phyloP scores from a whole-genome alignment of 2,113 vertebrate species.

The Onychostruthus taczanowskii region DNA sequence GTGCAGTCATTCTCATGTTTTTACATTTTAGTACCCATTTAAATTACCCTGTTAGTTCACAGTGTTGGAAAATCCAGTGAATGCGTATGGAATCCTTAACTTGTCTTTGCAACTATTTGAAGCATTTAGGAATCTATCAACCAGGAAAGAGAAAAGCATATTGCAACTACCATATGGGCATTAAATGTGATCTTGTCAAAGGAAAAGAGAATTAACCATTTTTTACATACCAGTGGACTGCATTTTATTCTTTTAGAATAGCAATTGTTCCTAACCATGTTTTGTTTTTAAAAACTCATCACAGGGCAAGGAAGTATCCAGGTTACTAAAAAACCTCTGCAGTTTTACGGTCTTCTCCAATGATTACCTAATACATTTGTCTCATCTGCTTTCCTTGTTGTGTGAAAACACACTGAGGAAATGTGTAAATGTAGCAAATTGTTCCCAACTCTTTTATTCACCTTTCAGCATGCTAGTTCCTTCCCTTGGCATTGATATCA shows the following conservation, averaged over 20 bases:
- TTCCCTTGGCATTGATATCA: slow-evolving; percentile 80
- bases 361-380: slow-evolving; percentile 68
- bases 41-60: slow-evolving; percentile 53
- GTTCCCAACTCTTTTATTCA: slow-evolving; percentile 76
- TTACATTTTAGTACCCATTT: slow-evolving; percentile 39
- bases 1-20: slow-evolving; percentile 42
- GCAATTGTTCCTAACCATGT: slow-evolving; percentile 40
- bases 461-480: slow-evolving; percentile 78
- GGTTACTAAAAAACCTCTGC: slow-evolving; percentile 38
- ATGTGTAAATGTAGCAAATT: slow-evolving; percentile 73
- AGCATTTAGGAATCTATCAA: slow-evolving; percentile 57
- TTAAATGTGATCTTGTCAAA: slow-evolving; percentile 68
- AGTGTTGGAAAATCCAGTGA: slow-evolving; percentile 42
- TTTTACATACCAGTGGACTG: slow-evolving; percentile 12
- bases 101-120: slow-evolving; percentile 39
- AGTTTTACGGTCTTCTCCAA: slow-evolving; percentile 21
- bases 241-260: not conserved
- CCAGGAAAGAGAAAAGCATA: slow-evolving; percentile 62
- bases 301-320: slow-evolving; percentile 37
- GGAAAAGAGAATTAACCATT: slow-evolving; percentile 62
- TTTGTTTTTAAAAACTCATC: slow-evolving; percentile 51
- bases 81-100: slow-evolving; percentile 59
- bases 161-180: slow-evolving; percentile 67
- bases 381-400: slow-evolving; percentile 71
- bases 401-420: slow-evolving; percentile 80